phyloP scores from a whole-genome alignment of 2,113 vertebrate genomes.

The Saimiri boliviensis region DNA sequence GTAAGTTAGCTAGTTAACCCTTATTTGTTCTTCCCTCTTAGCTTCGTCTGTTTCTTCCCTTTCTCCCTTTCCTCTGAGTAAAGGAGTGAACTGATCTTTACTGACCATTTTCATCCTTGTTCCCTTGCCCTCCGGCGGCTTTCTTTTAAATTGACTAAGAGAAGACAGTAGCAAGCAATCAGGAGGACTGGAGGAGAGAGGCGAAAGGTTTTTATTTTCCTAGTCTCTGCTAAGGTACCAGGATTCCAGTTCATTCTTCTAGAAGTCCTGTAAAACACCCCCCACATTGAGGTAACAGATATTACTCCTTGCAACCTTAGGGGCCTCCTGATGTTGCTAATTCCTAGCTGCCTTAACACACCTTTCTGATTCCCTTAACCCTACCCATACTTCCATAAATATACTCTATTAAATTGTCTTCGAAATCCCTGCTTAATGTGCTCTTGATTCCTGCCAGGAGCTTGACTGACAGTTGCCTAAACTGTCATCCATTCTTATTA shows the following conservation, averaged over 20 bases:
- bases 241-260: not conserved
- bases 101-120: not conserved
- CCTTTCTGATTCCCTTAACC: not conserved
- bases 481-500: conserved; percentile 17
- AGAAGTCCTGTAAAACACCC: not conserved
- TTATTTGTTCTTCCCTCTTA: not conserved
- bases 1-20: not conserved
- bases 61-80: not conserved
- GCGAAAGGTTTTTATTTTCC: not conserved
- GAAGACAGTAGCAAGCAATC: not conserved
- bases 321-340: not conserved
- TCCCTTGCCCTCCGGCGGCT: not conserved
- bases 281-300: not conserved
- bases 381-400: not conserved
- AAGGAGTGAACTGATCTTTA: not conserved
- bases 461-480: not conserved
- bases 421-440: not conserved
- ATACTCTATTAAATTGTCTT: conserved; percentile 15
- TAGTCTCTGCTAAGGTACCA: not conserved
- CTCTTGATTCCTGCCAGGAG: not conserved
- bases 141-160: not conserved
- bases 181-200: not conserved
- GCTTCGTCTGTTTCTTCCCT: not conserved
- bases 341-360: not conserved
- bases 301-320: no score